Base-by-base conservation (phyloP, 2,888 invertebrate species). In the Heteromyza rotundicornis region DNA sequence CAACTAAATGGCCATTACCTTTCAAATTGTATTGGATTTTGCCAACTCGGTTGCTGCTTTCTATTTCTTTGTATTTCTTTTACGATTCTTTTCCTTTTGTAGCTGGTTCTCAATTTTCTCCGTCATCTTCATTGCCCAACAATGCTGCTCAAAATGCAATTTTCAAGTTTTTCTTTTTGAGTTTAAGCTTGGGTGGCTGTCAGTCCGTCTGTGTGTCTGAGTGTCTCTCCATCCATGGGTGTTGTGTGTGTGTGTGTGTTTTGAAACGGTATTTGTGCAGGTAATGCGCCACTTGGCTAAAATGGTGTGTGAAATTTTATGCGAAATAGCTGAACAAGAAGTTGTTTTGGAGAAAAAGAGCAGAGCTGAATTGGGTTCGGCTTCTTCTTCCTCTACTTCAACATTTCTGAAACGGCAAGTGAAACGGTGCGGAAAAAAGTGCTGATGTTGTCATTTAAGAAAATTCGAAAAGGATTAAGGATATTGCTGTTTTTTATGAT, bases 271-370 rank as follows among this genome's bases (percentile, higher is more conserved):
- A 69, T 76, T 73, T 44, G n/a, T 76, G 78, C 78, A 76, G 76
- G 77, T 76, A 76, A 76, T 76, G 72, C 74, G 75, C 74, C 78
- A 77, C 78, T 76, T 76, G 78, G 74, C 77, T 74, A 76, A 76
- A 76, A 76, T 78, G 75, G 78, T 76, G 75, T 76, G 78, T 76
- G 76, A 76, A 76, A 76, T 76, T 76, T 76, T 78, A 77, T 76
- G 75, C 77, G 74, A 75, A 77, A 75, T 70, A 74, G 70, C 78
- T 76, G 70, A 7, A 40, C 5, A 71, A 69, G 69, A 72, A 66
- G 65, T 66, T 67, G 57, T 61, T 54, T n/a, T 40, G 40, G 14
- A 40, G 40, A 7, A 14, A 27, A 27, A 27, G 27, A 27, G 27
- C 27, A 10, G 27, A 27, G 27, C 10, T 7, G 27, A 27, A 27